Evolutionary conservation across 2,113 vertebrate species (phyloP).

Genomic region (Oxyura jamaicensis): DNA sequence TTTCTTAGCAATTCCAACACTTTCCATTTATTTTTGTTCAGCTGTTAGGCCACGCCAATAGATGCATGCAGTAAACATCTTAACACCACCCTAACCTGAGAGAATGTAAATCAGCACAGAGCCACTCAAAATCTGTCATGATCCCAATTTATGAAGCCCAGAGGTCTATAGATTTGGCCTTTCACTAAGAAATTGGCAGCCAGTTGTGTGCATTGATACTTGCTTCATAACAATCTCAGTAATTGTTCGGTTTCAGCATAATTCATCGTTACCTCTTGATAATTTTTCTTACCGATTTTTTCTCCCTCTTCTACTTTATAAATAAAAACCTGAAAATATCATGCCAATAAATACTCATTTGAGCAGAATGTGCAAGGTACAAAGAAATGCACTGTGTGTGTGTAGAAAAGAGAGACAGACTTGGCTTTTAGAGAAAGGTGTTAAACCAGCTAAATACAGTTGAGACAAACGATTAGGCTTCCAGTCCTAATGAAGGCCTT

Average conservation of each 20-base stretch:
- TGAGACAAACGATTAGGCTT: background rate
- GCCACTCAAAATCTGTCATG: background rate
- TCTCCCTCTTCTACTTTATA: background rate
- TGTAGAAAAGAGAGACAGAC: background rate
- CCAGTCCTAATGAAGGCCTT: background rate
- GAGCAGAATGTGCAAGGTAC: background rate
- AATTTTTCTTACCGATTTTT: background rate
- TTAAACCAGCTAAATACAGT: background rate
- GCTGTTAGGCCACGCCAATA: background rate
- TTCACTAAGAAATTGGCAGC: background rate
- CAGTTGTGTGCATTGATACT: background rate
- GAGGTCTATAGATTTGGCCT: background rate
- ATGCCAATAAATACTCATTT: background rate
- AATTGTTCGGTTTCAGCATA: background rate
- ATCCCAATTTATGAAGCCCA: background rate
- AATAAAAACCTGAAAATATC: background rate
- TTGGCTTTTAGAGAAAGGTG: background rate
- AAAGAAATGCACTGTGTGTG: background rate
- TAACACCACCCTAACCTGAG: background rate
- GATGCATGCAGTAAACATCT: background rate
- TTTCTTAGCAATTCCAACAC: background rate
- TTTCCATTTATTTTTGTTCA: background rate
- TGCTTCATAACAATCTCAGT: background rate
- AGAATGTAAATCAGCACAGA: constrained; percentile 16
- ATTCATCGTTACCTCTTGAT: background rate